Evolutionary conservation across 2,888 invertebrate genomes (phyloP), one percentile per base, ranked within the genome.

Genomic region (Cyaniris semiargus): DNA sequence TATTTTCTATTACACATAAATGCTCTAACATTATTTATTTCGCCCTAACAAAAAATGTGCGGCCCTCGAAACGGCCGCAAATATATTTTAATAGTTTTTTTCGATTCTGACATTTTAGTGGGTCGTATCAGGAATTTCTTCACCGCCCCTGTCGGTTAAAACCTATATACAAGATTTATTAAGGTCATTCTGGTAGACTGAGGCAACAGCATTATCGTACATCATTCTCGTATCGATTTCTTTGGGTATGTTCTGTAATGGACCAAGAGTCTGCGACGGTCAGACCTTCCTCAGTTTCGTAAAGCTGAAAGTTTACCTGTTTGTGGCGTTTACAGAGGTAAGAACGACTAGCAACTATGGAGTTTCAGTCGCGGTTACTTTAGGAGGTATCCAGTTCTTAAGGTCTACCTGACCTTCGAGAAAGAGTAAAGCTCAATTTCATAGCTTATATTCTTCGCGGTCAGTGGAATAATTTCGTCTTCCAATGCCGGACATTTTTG

Each of bases 11-110:
- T 66, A 66, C 66, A 66, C 66, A 66, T 31, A 27, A 5, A 31
- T 66, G 21, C 66, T 31, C 66, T 27, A 31, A 66, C 66, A 27
- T 66, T 66, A 66, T 66, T 66, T 66, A 66, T 66, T 66, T 66
- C 23, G 60, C 5, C 21, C 18, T 27, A 31, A 31, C 66, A 66
- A 66, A 66, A 66, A 31, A 21, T 60, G 23, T 31, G 60, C 6
- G 27, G 66, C 4, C 18, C 18, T 1, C 18, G 66, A 66, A 66
- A 66, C 66, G 31, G 15, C 66, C 66, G 66, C 66, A 66, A 48
- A 72, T 72, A 44, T 72, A 72, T 72, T 72, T 38, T 44, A 48
- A 72, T 72, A 48, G 21, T 38, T 72, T 72, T 72, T 66, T 72
- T 72, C 44, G 72, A 23, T 13, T 44, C 72, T 72, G 72, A 72